These are phyloP conservation scores for Ardeotis arabs DNA, from an alignment of 2,113 vertebrate genomes.

Conservation along the genomic window DNA sequence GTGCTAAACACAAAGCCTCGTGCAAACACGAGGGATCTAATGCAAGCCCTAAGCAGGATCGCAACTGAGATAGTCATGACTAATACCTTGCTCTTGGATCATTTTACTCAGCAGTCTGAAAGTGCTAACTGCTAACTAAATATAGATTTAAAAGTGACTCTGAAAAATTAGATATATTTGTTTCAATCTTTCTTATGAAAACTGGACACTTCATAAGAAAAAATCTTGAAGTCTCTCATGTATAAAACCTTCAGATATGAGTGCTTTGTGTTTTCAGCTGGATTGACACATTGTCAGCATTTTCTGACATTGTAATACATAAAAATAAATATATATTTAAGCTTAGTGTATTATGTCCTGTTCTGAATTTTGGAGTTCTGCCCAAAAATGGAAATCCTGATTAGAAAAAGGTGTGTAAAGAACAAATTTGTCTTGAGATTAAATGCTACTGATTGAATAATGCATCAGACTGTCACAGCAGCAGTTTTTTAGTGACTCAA, in stretches of 20 bases:
- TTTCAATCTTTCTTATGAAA: background rate
- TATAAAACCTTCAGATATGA: background rate
- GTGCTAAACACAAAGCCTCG: background rate
- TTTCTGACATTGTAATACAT: background rate
- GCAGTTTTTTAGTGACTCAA: background rate
- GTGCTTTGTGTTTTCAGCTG: background rate
- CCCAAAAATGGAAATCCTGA: background rate
- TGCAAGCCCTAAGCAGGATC: background rate
- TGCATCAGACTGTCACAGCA: background rate
- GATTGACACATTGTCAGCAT: background rate
- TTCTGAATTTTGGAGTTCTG: background rate
- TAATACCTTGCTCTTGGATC: background rate
- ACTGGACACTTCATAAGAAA: background rate
- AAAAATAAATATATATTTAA: background rate
- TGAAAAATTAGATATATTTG: background rate
- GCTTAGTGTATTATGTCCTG: background rate
- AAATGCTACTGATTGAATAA: background rate
- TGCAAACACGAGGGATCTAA: background rate
- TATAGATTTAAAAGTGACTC: background rate
- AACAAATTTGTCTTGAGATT: constrained; percentile 4
- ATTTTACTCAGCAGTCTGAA: background rate
- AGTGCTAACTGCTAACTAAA: background rate
- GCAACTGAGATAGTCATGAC: background rate
- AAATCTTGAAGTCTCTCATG: background rate
- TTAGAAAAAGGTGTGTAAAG: background rate